A percentile compares a stretch with the other conserved stretches of the same genome.
Conservation (phyloP, 2,888 invertebrate species). For the Tenthredo amoena region DNA sequence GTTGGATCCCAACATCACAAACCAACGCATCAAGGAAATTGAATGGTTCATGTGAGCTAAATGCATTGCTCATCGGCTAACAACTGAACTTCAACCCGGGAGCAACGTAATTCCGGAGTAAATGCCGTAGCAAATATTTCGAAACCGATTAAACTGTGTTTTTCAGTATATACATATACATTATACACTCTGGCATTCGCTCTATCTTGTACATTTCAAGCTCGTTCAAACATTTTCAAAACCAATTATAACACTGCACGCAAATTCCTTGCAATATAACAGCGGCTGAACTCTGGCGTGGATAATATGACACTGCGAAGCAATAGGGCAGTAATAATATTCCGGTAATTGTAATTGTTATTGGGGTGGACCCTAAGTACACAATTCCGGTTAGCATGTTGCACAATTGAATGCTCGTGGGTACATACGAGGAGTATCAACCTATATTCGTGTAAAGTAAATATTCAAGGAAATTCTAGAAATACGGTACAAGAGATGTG, state of each 20-base stretch:
- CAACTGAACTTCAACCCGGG: background rate
- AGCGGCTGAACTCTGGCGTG: background rate
- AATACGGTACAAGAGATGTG: background rate
- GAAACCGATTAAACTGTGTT: conserved; percentile 9
- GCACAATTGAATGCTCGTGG: background rate
- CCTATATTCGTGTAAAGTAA: background rate
- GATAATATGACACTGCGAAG: background rate
- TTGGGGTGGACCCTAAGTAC: background rate
- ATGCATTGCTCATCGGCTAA: background rate
- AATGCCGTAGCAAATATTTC: conserved; percentile 18
- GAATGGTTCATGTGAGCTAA: background rate
- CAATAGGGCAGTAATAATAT: background rate
- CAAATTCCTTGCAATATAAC: background rate
- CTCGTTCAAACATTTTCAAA: background rate
- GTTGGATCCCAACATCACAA: background rate
- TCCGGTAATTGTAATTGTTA: background rate
- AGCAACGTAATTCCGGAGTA: background rate
- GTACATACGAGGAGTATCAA: background rate
- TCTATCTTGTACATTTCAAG: background rate
- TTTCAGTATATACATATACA: background rate
- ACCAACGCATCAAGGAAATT: background rate
- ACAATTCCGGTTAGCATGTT: background rate
- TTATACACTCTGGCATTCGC: background rate
- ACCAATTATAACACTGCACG: background rate
- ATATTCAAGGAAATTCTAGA: background rate